A percentile compares a stretch with the other conserved stretches of the same genome.
Evolutionary conservation across 2,797 vertebrate genomes (phyloP).

Genomic region (Anniella stebbinsi): DNA sequence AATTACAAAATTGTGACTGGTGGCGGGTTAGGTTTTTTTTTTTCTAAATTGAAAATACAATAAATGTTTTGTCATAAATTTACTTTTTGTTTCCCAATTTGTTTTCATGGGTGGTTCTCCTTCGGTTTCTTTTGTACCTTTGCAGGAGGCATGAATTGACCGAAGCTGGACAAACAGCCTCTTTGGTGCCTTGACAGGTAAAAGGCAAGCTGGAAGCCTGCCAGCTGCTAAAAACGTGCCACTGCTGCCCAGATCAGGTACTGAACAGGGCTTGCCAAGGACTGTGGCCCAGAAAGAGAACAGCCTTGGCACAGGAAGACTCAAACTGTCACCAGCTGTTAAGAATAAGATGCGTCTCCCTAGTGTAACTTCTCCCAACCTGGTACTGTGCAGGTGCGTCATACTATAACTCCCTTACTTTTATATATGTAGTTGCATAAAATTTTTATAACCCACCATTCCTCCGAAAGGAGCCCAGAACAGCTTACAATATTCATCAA

Average conservation of each 20-base stretch:
- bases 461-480: too few species aligned
- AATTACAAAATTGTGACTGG: constrained; percentile 6
- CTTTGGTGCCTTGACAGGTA: neutral
- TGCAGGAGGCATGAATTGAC: neutral
- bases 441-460: too few species aligned
- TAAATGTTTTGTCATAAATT: constrained; percentile 22
- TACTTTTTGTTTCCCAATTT: neutral
- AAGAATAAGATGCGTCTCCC: neutral
- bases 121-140: neutral
- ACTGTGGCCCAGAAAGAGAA: neutral
- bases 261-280: neutral
- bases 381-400: too few species aligned
- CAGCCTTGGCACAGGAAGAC: neutral
- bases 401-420: too few species aligned
- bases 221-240: neutral
- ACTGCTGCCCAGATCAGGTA: neutral
- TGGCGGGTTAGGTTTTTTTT: neutral
- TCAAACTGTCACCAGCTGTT: too few species aligned
- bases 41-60: constrained; percentile 20
- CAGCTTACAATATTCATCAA: too few species aligned
- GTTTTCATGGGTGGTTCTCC: neutral
- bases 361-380: too few species aligned
- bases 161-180: neutral
- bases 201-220: neutral
- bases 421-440: too few species aligned